Evolutionary conservation across 2,888 invertebrate genomes (phyloP), one percentile per base, ranked within the genome.

Genomic region (Acleris cristana): DNA sequence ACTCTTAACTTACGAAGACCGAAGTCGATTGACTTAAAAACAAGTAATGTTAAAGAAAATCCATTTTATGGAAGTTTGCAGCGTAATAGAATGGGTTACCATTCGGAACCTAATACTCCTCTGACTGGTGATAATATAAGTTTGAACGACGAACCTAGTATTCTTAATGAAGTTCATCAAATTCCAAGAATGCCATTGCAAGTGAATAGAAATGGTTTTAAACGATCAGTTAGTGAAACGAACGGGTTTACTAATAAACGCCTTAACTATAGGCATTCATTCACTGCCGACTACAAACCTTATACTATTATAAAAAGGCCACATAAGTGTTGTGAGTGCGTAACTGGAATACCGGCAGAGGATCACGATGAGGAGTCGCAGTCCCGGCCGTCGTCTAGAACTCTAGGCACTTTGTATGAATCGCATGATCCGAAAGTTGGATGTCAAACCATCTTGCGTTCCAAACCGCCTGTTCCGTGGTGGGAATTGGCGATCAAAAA

Each of bases 401-500:
- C 88, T 44, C 79, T 93, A 69, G 91, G 91, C 57, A 93, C 93
- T 40, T 80, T 93, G 57, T 93, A 93, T 71, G 93, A 93, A 81
- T 84, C 92, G 67, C 90, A 94, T 81, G 95, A 96, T 81, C 94
- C 95, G n/a, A 94, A 95, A 85, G 93, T 95, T 69, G 95, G 95
- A 45, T 95, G 94, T 74, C 95, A 95, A 85, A 95, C 95, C 3
- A 95, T 95, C 49, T 85, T 95, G 58, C 88, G 95, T 45, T 93
- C 94, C 66, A 95, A 95, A 77, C 96, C 96, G 40, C 94, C 95
- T 66, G 94, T 97, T 71, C 97, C 97, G 0, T 97, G 97, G 97
- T 97, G 97, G 95, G 97, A 97, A 87, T 87, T 97, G 76, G 97
- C 97, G 51, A 96, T 96, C 59, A 95, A 95, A 76, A 95, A 96